Evolutionary conservation across 2,888 invertebrate genomes (phyloP).

Genomic region (Pseudococcus viburni): DNA sequence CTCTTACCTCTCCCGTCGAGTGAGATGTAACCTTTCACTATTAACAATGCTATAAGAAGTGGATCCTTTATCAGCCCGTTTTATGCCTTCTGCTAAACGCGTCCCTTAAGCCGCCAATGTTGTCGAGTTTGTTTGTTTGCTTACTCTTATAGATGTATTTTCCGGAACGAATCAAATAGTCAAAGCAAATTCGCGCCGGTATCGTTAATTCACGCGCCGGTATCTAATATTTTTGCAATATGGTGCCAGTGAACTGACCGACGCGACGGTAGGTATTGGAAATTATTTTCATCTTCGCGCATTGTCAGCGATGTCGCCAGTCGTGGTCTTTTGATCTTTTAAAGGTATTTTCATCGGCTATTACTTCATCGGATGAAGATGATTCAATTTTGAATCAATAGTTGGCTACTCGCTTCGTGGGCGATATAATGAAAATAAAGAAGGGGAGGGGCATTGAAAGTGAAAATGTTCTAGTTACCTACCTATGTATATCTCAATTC

Average conservation of each 20-base stretch:
- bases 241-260: neutral
- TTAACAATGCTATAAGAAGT: conserved; percentile 40
- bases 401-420: too few species aligned
- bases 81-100: conserved; percentile 26
- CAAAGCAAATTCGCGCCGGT: conserved; percentile 53
- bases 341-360: neutral
- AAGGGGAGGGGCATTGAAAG: too few species aligned
- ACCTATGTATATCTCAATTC: too few species aligned
- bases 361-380: neutral
- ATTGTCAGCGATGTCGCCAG: neutral
- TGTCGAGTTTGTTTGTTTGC: conserved; percentile 52
- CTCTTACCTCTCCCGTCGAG: conserved; percentile 10
- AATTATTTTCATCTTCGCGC: neutral
- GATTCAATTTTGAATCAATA: too few species aligned
- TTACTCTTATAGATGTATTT: conserved; percentile 37
- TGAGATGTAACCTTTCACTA: conserved; percentile 52
- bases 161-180: conserved; percentile 54
- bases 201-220: neutral
- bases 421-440: too few species aligned
- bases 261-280: neutral
- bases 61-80: conserved; percentile 43
- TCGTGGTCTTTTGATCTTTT: neutral
- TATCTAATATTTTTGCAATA: neutral
- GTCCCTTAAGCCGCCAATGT: conserved; percentile 22
- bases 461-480: too few species aligned